Evolutionary conservation across 64 coral and sea anemone genomes (phyloP), one percentile per base, ranked within the genome.

Genomic region (Pachyseris speciosa): DNA sequence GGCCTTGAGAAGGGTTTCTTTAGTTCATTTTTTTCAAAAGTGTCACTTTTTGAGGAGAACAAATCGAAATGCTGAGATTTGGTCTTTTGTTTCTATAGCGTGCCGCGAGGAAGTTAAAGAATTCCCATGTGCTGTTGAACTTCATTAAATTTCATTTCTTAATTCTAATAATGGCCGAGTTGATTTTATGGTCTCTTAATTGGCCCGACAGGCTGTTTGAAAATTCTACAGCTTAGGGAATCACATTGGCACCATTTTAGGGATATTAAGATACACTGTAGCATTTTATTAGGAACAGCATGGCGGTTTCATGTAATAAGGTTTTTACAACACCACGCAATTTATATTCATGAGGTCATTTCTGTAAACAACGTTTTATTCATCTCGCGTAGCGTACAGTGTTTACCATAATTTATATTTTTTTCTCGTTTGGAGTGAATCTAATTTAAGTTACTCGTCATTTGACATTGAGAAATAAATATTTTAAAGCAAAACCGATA

Each of bases 311-410:
- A 38, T 93, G 61, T 69, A 93, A 86, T 55, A 19, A 79, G 31
- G 44, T 79, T 63, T 81, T 81, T 81, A 81, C 77, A 39, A 36
- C 52, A 81, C 77, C 53, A 81, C 77, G 77, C 77, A 93, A 69
- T 93, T 94, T 97, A 65, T 84, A 97, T 97, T 94, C 95, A 86
- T 75, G 78, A 92, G 89, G 91, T 92, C 91, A 84, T 93, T 84
- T 93, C 72, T 50, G 91, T 97, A 97, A 97, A 97, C 95, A 97
- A 93, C 65, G 84, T 86, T 97, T 89, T 87, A 97, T 97, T 97
- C 95, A 97, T 90, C 64, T 29, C 78, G 73, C 71, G 74, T 69
- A 39, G 51, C 77, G 34, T 40, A 61, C 77, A 42, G 60, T 85
- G 74, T 78, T 88, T 88, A 85, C 79, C 55, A 68, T 93, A 70